Evolutionary conservation across 1,140 invertebrate genomes (phyloP), one percentile per base, ranked within the genome.

Genomic region (Drosophila subpulchrella): DNA sequence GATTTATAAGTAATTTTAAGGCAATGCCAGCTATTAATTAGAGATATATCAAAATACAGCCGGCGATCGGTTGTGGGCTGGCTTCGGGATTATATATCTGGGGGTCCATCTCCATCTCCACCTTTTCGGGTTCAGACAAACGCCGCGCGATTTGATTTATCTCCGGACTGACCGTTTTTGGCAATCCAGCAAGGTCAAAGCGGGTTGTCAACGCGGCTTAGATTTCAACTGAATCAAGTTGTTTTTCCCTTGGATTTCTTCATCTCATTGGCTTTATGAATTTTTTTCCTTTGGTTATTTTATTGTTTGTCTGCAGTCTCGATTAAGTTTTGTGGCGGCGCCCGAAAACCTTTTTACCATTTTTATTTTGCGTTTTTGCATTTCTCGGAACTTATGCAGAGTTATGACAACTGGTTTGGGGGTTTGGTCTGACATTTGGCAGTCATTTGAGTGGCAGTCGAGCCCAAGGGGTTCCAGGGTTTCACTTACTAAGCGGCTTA

Each of bases 401-500:
- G 78, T 86, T 86, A 85, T 85, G 82, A 85, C 83, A 82, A 82
- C 82, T 85, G 66, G 60, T 51, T n/a, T 30, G 34, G 48, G 55
- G 39, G 56, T 30, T 56, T 58, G 65, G 17, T 41, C 10, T 56
- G 62, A 76, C 55, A 51, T 36, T 75, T 75, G 72, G 20, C 74
- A 77, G 71, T 41, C 53, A 44, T 51, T 65, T 63, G 72, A 62
- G 72, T 75, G 78, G 54, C 60, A 67, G 80, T 59, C 75, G 54
- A 68, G 66, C 66, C 81, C 75, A 74, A 48, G 41, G 70, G 51
- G 71, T 66, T 67, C 65, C 63, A 46, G 81, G 82, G 82, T 88
- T 88, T 85, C 82, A 85, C 83, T 85, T 85, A 85, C 82, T 85
- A 85, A 85, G 82, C 70, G 62, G 83, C 82, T 85, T 88, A 82